phyloP scores from a whole-genome alignment of 2,113 vertebrate species.

The Tamias sibiricus region DNA sequence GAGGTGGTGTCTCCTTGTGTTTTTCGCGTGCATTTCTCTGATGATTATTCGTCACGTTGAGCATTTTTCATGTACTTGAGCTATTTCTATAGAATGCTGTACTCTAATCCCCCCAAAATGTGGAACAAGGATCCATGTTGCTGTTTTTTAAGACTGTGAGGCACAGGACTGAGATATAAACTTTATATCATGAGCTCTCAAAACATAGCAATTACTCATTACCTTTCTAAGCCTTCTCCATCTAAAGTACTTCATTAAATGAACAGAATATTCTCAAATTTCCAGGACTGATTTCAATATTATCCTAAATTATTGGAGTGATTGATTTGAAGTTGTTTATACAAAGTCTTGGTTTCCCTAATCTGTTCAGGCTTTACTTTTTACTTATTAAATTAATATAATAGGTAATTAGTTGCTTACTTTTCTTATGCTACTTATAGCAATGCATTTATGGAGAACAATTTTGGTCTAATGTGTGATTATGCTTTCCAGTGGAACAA shows the following conservation, averaged over 20 bases:
- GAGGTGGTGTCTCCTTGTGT: too few species aligned
- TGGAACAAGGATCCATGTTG: neutral
- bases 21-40: too few species aligned
- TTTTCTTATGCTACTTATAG: neutral
- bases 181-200: neutral
- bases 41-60: too few species aligned
- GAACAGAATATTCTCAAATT: constrained; percentile 10
- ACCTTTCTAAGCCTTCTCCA: neutral
- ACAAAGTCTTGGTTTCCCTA: neutral
- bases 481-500: neutral
- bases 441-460: neutral
- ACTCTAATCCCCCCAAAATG: neutral
- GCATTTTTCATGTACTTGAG: neutral
- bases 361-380: neutral
- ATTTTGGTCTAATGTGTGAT: neutral
- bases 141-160: neutral
- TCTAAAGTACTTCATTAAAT: constrained; percentile 6
- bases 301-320: neutral
- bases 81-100: neutral
- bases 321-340: constrained; percentile 30
- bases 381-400: neutral
- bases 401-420: neutral
- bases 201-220: neutral
- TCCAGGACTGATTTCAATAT: neutral
- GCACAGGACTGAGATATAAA: neutral